These are phyloP conservation scores for Enteromius anoplus DNA, from an alignment of 2,797 vertebrate genomes.

Conservation along the genomic window DNA sequence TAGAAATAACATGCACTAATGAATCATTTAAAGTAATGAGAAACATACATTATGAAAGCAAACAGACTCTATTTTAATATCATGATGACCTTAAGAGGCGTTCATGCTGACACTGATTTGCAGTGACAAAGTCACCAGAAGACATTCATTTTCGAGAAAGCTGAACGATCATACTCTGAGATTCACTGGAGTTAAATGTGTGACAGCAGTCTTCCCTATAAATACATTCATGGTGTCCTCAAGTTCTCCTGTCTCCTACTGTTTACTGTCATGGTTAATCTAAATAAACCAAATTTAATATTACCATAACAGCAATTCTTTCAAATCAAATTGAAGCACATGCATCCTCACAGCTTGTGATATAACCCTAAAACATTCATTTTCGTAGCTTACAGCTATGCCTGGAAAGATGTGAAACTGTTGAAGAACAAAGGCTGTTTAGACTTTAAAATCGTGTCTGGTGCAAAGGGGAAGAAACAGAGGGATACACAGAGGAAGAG, in stretches of 20 bases:
- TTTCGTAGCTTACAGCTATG: not conserved
- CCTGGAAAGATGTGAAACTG: not conserved
- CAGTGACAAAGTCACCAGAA: not conserved
- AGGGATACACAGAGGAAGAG: not conserved
- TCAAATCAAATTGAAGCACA: not conserved
- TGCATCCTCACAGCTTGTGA: not conserved
- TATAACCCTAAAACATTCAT: not conserved
- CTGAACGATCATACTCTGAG: not conserved
- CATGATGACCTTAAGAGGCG: not conserved
- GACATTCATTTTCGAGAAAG: not conserved
- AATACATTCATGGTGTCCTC: slow-evolving; percentile 4
- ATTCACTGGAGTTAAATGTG: not conserved
- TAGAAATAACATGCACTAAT: not conserved
- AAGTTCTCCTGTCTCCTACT: not conserved
- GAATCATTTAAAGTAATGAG: not conserved
- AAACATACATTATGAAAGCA: not conserved
- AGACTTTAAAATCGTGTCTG: slow-evolving; percentile 16
- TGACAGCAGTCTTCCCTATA: not conserved
- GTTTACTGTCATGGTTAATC: not conserved
- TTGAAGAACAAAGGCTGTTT: not conserved
- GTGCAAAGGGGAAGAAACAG: not conserved
- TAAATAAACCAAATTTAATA: not conserved
- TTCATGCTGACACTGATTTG: not conserved
- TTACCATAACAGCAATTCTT: not conserved
- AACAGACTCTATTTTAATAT: not conserved